Conservation (phyloP, 2,888 invertebrate genomes). For the Trichopria drosophilae region DNA sequence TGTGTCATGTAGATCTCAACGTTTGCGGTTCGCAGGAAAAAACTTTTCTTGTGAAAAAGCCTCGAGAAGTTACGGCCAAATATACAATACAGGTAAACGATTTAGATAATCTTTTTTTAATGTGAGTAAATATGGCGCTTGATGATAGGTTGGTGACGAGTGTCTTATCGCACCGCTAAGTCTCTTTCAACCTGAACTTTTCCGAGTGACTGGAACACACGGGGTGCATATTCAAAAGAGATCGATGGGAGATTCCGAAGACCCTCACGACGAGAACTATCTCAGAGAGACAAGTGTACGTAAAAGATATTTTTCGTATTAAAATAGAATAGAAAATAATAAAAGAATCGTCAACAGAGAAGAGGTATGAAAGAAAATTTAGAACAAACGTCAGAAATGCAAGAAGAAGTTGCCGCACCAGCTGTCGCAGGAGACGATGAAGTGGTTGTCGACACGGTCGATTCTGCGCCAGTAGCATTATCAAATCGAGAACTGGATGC, state of each 20-base stretch:
- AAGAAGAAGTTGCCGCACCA: slow-evolving; percentile 58
- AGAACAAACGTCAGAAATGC: slow-evolving; percentile 60
- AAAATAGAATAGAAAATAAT: neutral
- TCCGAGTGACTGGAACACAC: slow-evolving; percentile 81
- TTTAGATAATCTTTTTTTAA: slow-evolving; percentile 6
- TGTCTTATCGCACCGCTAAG: slow-evolving; percentile 88
- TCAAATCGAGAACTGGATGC: slow-evolving; percentile 52
- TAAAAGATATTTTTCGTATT: slow-evolving; percentile 12
- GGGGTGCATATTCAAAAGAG: slow-evolving; percentile 72
- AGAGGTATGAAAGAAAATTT: slow-evolving; percentile 66
- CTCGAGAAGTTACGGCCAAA: slow-evolving; percentile 68
- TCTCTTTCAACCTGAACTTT: slow-evolving; percentile 83
- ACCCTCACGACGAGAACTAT: slow-evolving; percentile 92
- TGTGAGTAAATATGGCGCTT: slow-evolving; percentile 7
- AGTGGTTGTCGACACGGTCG: slow-evolving; percentile 60
- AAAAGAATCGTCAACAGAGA: slow-evolving; percentile 57
- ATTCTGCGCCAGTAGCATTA: slow-evolving; percentile 53
- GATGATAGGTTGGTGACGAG: slow-evolving; percentile 80
- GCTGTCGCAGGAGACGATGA: slow-evolving; percentile 57
- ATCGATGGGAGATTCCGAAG: slow-evolving; percentile 80
- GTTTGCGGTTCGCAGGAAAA: slow-evolving; percentile 87
- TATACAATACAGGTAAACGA: slow-evolving; percentile 69
- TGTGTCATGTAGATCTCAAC: slow-evolving; percentile 89
- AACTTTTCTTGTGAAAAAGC: slow-evolving; percentile 74
- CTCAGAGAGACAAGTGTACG: slow-evolving; percentile 81